Percentiles rank a stretch among this genome's conserved stretches.
Conservation (phyloP, 2,888 invertebrate species). For the Lasioglossum villosulum region DNA sequence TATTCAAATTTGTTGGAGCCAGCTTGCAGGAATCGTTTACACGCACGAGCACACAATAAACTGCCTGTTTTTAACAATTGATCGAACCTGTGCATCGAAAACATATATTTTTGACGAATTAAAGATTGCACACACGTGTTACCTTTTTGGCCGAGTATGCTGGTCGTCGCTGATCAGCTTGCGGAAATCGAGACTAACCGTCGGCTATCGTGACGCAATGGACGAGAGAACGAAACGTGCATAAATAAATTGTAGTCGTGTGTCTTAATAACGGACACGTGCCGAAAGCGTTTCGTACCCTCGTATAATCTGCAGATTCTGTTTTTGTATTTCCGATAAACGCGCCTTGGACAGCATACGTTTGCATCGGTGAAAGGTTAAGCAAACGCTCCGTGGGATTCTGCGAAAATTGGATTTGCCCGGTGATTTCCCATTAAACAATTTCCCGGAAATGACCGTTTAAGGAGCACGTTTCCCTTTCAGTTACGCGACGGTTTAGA, state of each 20-base stretch:
- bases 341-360: neutral
- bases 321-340: neutral
- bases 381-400: neutral
- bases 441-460: conserved; percentile 40
- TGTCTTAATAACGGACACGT: neutral
- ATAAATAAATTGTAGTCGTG: neutral
- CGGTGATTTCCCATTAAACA: conserved; percentile 50
- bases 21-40: neutral
- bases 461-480: conserved; percentile 32
- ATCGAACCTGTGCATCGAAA: too few species aligned
- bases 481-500: conserved; percentile 19
- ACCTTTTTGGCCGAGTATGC: neutral
- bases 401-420: conserved; percentile 15
- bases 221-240: neutral
- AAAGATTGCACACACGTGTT: neutral
- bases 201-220: neutral
- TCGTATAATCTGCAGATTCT: neutral
- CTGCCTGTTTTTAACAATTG: too few species aligned
- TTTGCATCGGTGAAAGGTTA: neutral
- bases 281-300: neutral
- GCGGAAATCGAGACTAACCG: neutral
- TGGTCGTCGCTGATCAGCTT: neutral
- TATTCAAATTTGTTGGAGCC: neutral
- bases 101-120: too few species aligned
- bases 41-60: neutral